A percentile compares a stretch with the other conserved stretches of the same genome.
These are phyloP conservation scores for Dinothrombium tinctorium DNA, from an alignment of 1,140 invertebrate genomes.

Conservation along the genomic window DNA sequence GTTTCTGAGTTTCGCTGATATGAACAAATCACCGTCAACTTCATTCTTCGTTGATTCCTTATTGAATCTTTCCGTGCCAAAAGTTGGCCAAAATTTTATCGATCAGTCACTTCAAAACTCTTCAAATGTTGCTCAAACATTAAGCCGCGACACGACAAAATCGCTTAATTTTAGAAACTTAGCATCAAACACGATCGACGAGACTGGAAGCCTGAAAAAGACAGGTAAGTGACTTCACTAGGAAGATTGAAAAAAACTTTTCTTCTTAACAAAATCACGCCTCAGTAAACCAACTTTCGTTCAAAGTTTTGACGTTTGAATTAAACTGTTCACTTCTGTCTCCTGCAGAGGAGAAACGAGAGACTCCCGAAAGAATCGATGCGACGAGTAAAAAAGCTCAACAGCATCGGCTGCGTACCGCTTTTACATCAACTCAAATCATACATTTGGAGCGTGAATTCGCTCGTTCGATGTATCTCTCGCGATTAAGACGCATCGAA, in stretches of 20 bases:
- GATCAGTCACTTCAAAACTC: too few relatives aligned
- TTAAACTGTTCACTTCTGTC: background rate
- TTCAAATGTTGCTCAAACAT: too few relatives aligned
- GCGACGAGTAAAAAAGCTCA: too few relatives aligned
- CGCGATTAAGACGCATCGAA: constrained; percentile 30
- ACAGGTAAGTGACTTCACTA: background rate
- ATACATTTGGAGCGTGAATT: constrained; percentile 32
- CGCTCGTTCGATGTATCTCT: constrained; percentile 30
- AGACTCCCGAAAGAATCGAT: background rate
- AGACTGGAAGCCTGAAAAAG: background rate
- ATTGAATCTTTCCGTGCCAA: background rate
- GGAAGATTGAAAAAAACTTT: background rate
- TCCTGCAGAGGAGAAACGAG: background rate
- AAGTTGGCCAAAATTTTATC: too few relatives aligned
- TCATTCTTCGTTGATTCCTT: constrained; percentile 3
- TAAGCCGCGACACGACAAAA: background rate
- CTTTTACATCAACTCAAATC: constrained; percentile 32
- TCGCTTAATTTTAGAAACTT: background rate
- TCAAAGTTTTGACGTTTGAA: background rate
- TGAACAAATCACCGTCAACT: background rate
- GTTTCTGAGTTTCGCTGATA: too few relatives aligned
- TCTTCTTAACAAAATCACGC: background rate
- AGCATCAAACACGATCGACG: background rate
- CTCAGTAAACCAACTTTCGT: background rate
- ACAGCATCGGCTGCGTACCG: constrained; percentile 32